A percentile compares a stretch with the other conserved stretches of the same genome.
Evolutionary conservation across 2,113 vertebrate genomes (phyloP).

Genomic region (Athene noctua): DNA sequence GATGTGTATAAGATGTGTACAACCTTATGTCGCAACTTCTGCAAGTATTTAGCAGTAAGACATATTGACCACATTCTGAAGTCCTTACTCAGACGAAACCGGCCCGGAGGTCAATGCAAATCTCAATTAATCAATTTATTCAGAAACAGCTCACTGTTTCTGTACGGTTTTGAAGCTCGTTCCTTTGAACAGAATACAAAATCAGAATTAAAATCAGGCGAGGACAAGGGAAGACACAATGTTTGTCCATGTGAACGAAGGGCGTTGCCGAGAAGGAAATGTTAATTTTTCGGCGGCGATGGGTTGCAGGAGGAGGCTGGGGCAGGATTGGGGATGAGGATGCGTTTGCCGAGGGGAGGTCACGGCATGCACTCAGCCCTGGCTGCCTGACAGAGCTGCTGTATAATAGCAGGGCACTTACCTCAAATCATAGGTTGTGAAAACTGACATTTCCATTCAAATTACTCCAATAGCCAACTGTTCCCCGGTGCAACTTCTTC

Average conservation of each 20-base stretch:
- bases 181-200: background rate
- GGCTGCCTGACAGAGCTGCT: conserved; percentile 37
- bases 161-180: background rate
- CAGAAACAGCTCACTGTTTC: background rate
- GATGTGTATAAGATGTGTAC: background rate
- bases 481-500: conserved; percentile 39
- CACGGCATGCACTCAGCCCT: background rate
- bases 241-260: fast-evolving
- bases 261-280: background rate
- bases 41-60: conserved; percentile 16
- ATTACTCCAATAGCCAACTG: conserved; percentile 51
- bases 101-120: background rate
- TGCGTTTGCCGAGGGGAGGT: background rate
- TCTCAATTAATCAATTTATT: background rate
- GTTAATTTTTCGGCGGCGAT: background rate
- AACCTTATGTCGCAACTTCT: background rate
- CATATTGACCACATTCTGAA: background rate
- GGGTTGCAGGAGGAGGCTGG: background rate
- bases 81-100: conserved; percentile 13
- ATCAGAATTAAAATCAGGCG: background rate
- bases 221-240: background rate
- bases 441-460: conserved; percentile 70
- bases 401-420: conserved; percentile 53
- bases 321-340: background rate
- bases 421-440: conserved; percentile 64